Percentiles rank a stretch among this genome's conserved stretches.
phyloP scores from a whole-genome alignment of 2,113 vertebrate genomes.

The Heteronetta atricapilla region DNA sequence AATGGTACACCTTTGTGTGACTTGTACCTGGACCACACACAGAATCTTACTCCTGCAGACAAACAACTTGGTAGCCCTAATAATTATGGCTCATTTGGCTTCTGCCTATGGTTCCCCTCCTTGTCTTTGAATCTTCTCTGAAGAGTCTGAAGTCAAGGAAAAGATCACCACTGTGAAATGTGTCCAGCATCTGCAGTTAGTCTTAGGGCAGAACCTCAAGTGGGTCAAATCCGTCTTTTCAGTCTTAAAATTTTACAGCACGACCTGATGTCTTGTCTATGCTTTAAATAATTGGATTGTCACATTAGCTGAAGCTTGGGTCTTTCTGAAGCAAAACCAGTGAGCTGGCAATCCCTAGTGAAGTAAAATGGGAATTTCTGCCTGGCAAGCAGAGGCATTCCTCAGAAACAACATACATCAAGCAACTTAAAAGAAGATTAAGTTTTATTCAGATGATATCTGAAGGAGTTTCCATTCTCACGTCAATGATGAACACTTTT shows the following conservation, averaged over 20 bases:
- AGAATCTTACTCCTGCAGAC: background rate
- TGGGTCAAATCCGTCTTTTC: background rate
- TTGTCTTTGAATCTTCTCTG: background rate
- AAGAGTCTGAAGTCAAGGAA: background rate
- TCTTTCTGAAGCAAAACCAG: background rate
- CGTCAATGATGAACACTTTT: slow-evolving; percentile 27
- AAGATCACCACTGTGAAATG: background rate
- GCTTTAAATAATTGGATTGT: background rate
- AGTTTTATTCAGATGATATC: slow-evolving; percentile 44
- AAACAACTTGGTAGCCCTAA: background rate
- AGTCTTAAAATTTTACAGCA: background rate
- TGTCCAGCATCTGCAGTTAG: background rate
- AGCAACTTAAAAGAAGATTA: slow-evolving; percentile 4
- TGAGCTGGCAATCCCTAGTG: background rate
- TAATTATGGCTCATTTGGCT: background rate
- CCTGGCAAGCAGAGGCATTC: background rate
- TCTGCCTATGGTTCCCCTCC: background rate
- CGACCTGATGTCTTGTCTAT: background rate
- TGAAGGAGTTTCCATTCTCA: slow-evolving; percentile 27
- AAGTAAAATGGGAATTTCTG: background rate
- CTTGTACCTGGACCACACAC: background rate
- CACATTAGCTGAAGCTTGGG: background rate
- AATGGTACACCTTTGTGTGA: background rate
- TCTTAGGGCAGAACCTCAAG: background rate
- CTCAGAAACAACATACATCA: background rate